phyloP scores from a whole-genome alignment of 2,797 vertebrate genomes.

The Dryobates pubescens region DNA sequence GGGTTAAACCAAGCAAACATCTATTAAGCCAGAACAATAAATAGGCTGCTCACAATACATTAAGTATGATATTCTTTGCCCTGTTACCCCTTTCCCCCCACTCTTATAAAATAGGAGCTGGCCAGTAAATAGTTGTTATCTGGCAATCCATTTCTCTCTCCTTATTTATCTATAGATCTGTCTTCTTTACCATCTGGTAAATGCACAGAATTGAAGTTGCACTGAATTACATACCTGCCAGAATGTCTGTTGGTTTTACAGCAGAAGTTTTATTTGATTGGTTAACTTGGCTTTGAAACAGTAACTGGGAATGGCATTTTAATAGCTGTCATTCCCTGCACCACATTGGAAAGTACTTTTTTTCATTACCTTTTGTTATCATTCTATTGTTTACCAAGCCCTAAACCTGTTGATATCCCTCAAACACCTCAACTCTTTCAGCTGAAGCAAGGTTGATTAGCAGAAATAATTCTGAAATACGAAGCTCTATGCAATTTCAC shows the following conservation, averaged over 20 bases:
- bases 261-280: not conserved
- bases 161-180: not conserved
- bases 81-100: not conserved
- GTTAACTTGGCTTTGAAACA: not conserved
- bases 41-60: not conserved
- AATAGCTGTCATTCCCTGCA: not conserved
- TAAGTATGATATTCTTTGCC: rapidly evolving
- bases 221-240: not conserved
- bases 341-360: not conserved
- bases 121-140: not conserved
- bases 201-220: not conserved
- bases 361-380: not conserved
- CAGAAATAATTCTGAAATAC: not conserved
- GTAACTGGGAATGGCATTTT: not conserved
- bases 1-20: not conserved
- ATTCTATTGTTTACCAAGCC: not conserved
- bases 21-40: not conserved
- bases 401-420: not conserved
- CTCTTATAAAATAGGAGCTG: not conserved
- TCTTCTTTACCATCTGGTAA: not conserved
- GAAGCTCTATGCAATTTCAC: not conserved
- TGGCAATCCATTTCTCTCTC: not conserved
- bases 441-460: not conserved
- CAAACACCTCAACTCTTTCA: not conserved
- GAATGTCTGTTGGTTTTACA: not conserved